Conservation (phyloP, 2,113 vertebrate species). For the Dicaeum eximium region DNA sequence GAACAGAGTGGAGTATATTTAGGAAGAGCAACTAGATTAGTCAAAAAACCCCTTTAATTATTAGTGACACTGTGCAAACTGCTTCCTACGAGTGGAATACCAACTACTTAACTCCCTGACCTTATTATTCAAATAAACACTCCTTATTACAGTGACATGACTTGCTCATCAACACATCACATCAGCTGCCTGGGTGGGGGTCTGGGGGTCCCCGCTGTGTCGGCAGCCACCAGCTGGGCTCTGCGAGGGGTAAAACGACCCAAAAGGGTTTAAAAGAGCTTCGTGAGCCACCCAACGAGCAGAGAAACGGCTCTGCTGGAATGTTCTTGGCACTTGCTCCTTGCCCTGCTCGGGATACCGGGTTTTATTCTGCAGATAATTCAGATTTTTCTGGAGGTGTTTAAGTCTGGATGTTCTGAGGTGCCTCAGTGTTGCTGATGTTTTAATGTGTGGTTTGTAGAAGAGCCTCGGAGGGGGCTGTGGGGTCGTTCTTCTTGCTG, state of each 20-base stretch:
- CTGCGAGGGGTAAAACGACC: neutral
- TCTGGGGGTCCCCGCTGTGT: slow-evolving; percentile 13
- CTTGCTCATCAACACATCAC: slow-evolving; percentile 46
- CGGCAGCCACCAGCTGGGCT: neutral
- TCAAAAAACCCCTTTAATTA: slow-evolving; percentile 85
- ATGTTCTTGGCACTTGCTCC: accelerated
- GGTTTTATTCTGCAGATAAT: neutral
- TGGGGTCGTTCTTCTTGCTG: accelerated
- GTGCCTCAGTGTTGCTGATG: accelerated
- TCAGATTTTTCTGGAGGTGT: neutral
- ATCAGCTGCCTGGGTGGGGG: slow-evolving; percentile 52
- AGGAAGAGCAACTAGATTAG: slow-evolving; percentile 82
- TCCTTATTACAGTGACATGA: slow-evolving; percentile 62
- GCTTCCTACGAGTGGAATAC: slow-evolving; percentile 78
- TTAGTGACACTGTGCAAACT: slow-evolving; percentile 85
- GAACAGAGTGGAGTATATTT: slow-evolving; percentile 78
- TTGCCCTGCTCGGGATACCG: neutral
- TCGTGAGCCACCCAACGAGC: accelerated
- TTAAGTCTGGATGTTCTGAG: accelerated
- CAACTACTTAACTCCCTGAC: slow-evolving; percentile 83
- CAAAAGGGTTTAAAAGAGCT: neutral
- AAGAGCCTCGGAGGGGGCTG: neutral
- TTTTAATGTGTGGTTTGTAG: accelerated
- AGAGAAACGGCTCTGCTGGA: neutral
- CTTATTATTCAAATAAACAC: slow-evolving; percentile 82